Conservation (phyloP, 2,797 vertebrate genomes). For the Ctenosaura bakeri region DNA sequence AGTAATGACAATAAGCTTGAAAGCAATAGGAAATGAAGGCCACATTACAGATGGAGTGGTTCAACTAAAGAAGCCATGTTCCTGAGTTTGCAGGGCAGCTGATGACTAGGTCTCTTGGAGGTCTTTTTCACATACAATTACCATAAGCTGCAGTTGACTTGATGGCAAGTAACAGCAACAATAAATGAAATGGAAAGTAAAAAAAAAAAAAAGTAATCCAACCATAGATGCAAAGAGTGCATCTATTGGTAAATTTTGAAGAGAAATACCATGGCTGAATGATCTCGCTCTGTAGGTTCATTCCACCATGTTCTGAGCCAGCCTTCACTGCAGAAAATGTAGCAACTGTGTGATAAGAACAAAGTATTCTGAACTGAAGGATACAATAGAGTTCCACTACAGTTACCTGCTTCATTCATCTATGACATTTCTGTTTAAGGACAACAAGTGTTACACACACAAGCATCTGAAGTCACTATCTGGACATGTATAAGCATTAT, state of each 20-base stretch:
- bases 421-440: slow-evolving; percentile 4
- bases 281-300: background rate
- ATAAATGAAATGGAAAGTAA: background rate
- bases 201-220: background rate
- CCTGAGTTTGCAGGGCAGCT: too few relatives aligned
- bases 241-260: background rate
- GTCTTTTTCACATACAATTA: too few relatives aligned
- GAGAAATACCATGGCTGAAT: background rate
- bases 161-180: too few relatives aligned
- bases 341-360: background rate
- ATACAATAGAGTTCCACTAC: background rate
- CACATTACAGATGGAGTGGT: too few relatives aligned
- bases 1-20: too few relatives aligned
- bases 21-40: too few relatives aligned
- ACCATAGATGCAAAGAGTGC: background rate
- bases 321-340: background rate
- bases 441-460: background rate
- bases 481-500: background rate
- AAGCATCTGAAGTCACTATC: background rate
- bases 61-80: too few relatives aligned
- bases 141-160: too few relatives aligned
- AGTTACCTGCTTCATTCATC: background rate
- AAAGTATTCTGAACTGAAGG: background rate
- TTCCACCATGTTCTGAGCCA: background rate
- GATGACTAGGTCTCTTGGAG: too few relatives aligned